phyloP scores from a whole-genome alignment of 2,113 vertebrate genomes.

The Illadopsis cleaveri region DNA sequence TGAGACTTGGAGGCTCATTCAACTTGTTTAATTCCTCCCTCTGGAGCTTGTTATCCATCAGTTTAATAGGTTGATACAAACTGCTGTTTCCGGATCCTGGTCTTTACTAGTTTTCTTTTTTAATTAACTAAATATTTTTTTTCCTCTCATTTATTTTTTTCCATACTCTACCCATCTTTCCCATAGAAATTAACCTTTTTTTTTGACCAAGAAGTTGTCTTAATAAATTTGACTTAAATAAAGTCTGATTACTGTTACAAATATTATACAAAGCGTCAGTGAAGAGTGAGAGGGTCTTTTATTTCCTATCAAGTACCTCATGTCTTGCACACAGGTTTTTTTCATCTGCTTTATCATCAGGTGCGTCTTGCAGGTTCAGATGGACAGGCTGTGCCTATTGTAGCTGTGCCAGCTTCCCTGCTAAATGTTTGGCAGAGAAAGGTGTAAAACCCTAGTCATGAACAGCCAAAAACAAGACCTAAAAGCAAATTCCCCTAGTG shows the following conservation, averaged over 20 bases:
- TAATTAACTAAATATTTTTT: neutral
- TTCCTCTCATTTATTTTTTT: neutral
- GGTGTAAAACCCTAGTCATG: neutral
- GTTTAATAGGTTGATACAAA: conserved; percentile 15
- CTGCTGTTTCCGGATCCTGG: neutral
- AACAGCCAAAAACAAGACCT: neutral
- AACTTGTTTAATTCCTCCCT: conserved; percentile 43
- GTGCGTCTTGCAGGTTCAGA: neutral
- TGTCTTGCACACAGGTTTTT: neutral
- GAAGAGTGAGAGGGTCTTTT: neutral
- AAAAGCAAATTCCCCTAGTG: neutral
- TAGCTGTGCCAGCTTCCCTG: conserved; percentile 32
- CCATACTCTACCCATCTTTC: neutral
- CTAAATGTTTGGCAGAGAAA: conserved; percentile 31
- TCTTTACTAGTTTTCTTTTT: neutral
- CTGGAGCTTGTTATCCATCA: conserved; percentile 41
- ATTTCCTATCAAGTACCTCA: neutral
- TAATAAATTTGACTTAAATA: neutral
- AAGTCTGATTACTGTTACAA: neutral
- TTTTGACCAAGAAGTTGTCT: neutral
- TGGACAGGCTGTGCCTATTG: neutral
- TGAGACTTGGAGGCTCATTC: neutral
- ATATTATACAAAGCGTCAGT: neutral
- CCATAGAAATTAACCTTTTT: neutral
- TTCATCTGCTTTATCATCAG: neutral